Conservation (phyloP, 2,113 vertebrate species). For the Ameiurus melas region DNA sequence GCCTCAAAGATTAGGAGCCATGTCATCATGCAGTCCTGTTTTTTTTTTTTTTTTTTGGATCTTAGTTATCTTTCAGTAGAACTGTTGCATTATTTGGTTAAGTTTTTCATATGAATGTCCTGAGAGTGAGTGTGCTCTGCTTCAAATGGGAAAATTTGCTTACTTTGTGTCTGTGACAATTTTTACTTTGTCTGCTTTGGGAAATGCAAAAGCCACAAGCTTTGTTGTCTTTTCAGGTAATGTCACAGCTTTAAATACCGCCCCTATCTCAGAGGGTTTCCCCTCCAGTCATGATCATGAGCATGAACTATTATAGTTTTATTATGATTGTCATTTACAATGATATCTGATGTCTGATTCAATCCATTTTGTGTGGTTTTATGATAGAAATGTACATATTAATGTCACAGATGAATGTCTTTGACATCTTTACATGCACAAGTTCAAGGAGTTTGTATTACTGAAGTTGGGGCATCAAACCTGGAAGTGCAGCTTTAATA, state of each 20-base stretch:
- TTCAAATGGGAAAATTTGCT: slow-evolving; percentile 4
- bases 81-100: not conserved
- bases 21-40: not conserved
- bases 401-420: not conserved
- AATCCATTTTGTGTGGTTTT: not conserved
- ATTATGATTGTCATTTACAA: not conserved
- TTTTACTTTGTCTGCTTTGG: not conserved
- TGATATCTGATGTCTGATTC: not conserved
- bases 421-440: not conserved
- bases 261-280: too few relatives aligned
- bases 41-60: not conserved
- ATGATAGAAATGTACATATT: not conserved
- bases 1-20: not conserved
- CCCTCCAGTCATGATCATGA: not conserved
- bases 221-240: not conserved
- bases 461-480: not conserved
- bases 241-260: not conserved
- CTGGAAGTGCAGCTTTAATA: not conserved
- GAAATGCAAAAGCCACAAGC: not conserved
- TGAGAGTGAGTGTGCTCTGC: not conserved
- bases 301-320: too few relatives aligned
- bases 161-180: not conserved
- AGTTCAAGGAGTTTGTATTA: not conserved
- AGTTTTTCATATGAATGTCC: not conserved
- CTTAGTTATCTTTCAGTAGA: not conserved